Evolutionary conservation across 2,113 vertebrate species (phyloP).

Genomic region (Ia io): DNA sequence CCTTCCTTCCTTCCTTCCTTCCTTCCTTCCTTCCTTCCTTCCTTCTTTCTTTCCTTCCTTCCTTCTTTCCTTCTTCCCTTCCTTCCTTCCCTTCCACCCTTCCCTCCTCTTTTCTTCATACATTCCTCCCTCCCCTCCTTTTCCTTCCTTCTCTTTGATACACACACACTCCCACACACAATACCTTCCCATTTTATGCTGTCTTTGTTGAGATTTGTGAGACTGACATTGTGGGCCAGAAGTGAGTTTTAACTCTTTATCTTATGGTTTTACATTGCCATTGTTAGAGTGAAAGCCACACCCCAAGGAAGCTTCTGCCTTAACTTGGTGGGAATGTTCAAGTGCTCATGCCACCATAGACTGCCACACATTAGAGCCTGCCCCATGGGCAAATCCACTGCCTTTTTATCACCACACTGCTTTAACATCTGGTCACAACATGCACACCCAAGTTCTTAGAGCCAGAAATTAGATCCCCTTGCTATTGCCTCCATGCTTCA

Average conservation of each 20-base stretch:
- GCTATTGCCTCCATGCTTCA: not conserved
- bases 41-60: too few relatives aligned
- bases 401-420: not conserved
- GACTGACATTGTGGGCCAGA: not conserved
- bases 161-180: too few relatives aligned
- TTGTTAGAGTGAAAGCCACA: not conserved
- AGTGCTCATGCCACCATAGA: not conserved
- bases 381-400: not conserved
- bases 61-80: accelerated
- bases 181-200: not conserved
- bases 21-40: accelerated
- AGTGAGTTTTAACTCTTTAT: not conserved
- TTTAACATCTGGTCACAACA: not conserved
- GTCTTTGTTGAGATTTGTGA: not conserved
- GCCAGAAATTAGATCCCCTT: not conserved
- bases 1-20: not conserved
- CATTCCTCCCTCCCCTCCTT: accelerated
- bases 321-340: not conserved
- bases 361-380: not conserved
- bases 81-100: too few relatives aligned
- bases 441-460: not conserved
- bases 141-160: accelerated
- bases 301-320: not conserved
- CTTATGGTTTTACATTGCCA: not conserved
- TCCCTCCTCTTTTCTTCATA: too few relatives aligned